Evolutionary conservation across 2,797 vertebrate species (phyloP), one percentile per base, ranked within the genome.

Genomic region (Pelochelys cantorii): DNA sequence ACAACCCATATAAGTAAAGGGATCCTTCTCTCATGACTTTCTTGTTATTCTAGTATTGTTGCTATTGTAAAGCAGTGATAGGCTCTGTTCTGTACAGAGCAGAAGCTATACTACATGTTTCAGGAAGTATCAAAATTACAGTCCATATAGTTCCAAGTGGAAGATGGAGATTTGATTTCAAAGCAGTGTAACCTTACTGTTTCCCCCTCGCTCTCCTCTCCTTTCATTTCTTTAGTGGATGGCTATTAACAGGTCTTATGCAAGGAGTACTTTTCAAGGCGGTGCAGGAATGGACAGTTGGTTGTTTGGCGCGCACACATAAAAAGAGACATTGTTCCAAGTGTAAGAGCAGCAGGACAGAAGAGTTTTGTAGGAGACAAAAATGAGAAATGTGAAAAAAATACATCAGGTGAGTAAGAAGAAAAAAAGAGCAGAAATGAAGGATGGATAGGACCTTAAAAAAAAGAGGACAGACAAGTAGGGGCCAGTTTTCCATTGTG

Each of bases 41-140:
- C 65, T 84, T 82, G 42, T 56, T 93, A 83, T 93, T 95, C 79
- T 86, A 23, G 23, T 34, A 4, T 89, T 83, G 31, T 54, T 57
- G 62, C 77, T 88, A 60, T 11, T 48, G 60, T 55, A 90, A 89
- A 0, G 1, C 13, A 90, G 62, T 1, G 53, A 75, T 65, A 84
- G 78, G 68, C 75, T 37, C 42, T 8, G 48, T 7, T 83, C 42
- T 48, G 8, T 48, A 48, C 42, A 48, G 42, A 48, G 42, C 42
- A 48, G 8, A 48, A 48, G 42, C 42, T 84, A 53, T 0, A 4
- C 74, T 85, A 53, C 0, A 0, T 37, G 74, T 75, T 85, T 48
- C 85, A 87, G 75, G 11, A 52, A 78, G 79, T 23, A 79, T 11
- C 81, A 85, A 65, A 53, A 34, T 53, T 22, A 55, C 29, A 84